Conservation (phyloP, 2,888 invertebrate species). For the Nipponacmea schrenckii region DNA sequence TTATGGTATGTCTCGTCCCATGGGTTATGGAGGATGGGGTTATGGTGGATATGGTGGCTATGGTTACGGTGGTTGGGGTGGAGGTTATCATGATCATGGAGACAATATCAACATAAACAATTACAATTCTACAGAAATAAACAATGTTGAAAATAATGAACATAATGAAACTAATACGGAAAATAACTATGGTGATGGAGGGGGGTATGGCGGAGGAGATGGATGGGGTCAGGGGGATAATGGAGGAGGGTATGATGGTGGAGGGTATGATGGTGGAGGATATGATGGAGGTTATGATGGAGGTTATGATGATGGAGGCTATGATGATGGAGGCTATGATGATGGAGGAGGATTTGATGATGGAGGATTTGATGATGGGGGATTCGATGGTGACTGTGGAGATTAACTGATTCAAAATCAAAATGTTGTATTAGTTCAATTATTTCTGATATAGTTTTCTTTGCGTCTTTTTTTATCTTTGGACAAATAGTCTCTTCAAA, state of each 20-base stretch:
- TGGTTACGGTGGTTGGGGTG: slow-evolving; percentile 18
- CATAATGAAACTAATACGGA: slow-evolving; percentile 20
- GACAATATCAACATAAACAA: slow-evolving; percentile 26
- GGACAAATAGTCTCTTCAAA: too few species aligned
- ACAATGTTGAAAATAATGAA: slow-evolving; percentile 24
- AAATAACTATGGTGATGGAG: slow-evolving; percentile 20
- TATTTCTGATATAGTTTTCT: too few species aligned
- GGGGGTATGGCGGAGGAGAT: slow-evolving; percentile 12
- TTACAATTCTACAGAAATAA: slow-evolving; percentile 24
- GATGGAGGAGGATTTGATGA: slow-evolving; percentile 16
- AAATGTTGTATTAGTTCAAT: too few species aligned
- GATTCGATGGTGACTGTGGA: slow-evolving; percentile 16
- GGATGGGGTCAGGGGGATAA: slow-evolving; percentile 10
- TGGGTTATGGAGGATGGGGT: slow-evolving; percentile 23
- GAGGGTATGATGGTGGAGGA: not conserved
- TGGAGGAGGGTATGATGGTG: not conserved
- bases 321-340: slow-evolving; percentile 12
- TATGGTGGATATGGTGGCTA: slow-evolving; percentile 8
- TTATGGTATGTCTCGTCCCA: slow-evolving; percentile 26
- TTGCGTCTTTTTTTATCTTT: too few species aligned
- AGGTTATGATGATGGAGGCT: slow-evolving; percentile 19
- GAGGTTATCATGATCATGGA: slow-evolving; percentile 23
- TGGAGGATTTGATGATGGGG: slow-evolving; percentile 22
- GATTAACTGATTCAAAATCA: not conserved
- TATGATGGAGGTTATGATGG: slow-evolving; percentile 9